Conservation (phyloP, 2,113 vertebrate genomes). For the Chelonoidis abingdonii region DNA sequence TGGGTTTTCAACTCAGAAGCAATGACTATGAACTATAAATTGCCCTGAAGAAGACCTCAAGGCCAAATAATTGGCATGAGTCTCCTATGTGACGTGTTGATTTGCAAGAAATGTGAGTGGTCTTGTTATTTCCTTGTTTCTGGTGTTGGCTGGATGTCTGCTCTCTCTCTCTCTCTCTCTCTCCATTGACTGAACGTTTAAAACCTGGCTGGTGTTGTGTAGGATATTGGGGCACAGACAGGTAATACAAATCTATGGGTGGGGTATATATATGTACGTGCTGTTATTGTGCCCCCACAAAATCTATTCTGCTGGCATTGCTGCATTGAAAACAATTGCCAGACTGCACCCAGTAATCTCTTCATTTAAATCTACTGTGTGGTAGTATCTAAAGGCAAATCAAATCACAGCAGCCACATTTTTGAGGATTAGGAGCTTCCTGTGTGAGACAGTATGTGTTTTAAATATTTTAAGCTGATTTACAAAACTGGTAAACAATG, state of each 20-base stretch:
- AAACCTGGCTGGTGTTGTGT: neutral
- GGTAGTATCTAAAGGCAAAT: constrained; percentile 69
- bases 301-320: neutral
- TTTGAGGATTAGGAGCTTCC: constrained; percentile 71
- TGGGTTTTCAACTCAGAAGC: neutral
- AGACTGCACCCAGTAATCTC: neutral
- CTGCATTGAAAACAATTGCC: constrained; percentile 23
- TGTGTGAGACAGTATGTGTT: constrained; percentile 49
- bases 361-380: constrained; percentile 49
- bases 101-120: neutral
- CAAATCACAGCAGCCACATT: constrained; percentile 59
- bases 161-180: neutral
- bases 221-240: neutral
- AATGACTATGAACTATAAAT: neutral
- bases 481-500: constrained; percentile 57
- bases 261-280: neutral
- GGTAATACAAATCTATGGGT: neutral
- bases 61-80: neutral
- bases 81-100: neutral
- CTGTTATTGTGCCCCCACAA: neutral
- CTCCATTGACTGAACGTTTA: neutral
- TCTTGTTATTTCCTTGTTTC: constrained; percentile 10
- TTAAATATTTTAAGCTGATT: constrained; percentile 74
- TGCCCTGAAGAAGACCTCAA: constrained; percentile 21
- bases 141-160: neutral